phyloP scores from a whole-genome alignment of 2,888 invertebrate species.

The Embidobia sp. region DNA sequence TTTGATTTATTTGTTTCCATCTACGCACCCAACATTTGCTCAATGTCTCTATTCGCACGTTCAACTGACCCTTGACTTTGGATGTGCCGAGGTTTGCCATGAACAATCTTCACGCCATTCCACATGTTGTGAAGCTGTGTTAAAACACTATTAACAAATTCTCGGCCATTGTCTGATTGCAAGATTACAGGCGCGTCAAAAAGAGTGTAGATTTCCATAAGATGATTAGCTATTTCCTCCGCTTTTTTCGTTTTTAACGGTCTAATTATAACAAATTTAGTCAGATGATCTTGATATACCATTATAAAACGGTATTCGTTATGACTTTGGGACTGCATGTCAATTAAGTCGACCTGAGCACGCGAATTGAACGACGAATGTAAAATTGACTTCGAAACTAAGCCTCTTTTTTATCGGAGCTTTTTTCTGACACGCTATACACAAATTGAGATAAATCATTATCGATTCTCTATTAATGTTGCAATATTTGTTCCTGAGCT shows the following conservation, averaged over 20 bases:
- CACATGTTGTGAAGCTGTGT: constrained; percentile 61
- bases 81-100: constrained; percentile 43
- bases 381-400: constrained; percentile 14
- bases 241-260: constrained; percentile 68
- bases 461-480: constrained; percentile 62
- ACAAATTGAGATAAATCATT: constrained; percentile 66
- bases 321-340: constrained; percentile 64
- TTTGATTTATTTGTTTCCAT: background rate
- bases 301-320: constrained; percentile 53
- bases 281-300: constrained; percentile 66
- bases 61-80: constrained; percentile 64
- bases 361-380: constrained; percentile 16
- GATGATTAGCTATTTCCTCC: constrained; percentile 66
- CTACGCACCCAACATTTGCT: constrained; percentile 3
- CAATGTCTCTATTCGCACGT: constrained; percentile 6
- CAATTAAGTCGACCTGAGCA: constrained; percentile 69
- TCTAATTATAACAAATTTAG: constrained; percentile 66
- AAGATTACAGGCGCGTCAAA: constrained; percentile 72
- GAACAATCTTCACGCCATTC: constrained; percentile 68
- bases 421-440: background rate
- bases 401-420: background rate
- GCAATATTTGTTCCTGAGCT: background rate
- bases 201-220: constrained; percentile 69
- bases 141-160: constrained; percentile 67
- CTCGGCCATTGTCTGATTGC: constrained; percentile 73